Evolutionary conservation across 2,888 invertebrate species (phyloP).

Genomic region (Drosophila mettleri): DNA sequence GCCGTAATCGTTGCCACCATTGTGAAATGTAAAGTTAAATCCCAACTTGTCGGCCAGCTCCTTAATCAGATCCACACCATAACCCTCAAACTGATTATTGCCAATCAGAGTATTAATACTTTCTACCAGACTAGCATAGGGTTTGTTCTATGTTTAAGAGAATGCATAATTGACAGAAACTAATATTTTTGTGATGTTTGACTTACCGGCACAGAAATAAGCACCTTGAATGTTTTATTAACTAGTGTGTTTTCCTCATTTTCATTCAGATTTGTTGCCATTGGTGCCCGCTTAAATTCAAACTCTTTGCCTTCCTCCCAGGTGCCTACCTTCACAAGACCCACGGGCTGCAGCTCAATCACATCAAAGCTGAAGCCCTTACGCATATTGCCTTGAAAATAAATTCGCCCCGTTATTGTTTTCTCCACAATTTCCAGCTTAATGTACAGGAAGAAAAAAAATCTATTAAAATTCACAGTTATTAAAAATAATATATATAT

Average conservation of each 20-base stretch:
- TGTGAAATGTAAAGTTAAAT: conserved; percentile 92
- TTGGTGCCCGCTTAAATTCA: conserved; percentile 85
- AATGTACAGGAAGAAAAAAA: background rate
- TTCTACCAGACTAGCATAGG: conserved; percentile 94
- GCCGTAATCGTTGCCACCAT: conserved; percentile 92
- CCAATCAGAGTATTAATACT: conserved; percentile 88
- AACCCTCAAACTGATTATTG: conserved; percentile 94
- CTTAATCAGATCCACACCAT: conserved; percentile 93
- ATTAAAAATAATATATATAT: too few species aligned
- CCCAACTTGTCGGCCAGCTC: conserved; percentile 91
- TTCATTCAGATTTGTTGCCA: conserved; percentile 83
- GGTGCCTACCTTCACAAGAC: conserved; percentile 88
- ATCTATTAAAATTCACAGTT: background rate
- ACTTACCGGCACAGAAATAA: conserved; percentile 88
- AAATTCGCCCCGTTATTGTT: conserved; percentile 89
- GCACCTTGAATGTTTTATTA: conserved; percentile 90
- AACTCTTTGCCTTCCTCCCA: conserved; percentile 89
- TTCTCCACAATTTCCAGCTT: conserved; percentile 85
- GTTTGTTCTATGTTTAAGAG: conserved; percentile 88
- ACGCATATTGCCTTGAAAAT: conserved; percentile 92
- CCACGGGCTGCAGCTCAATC: conserved; percentile 88
- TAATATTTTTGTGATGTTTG: accelerated
- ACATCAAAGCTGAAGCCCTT: conserved; percentile 89
- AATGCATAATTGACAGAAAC: background rate
- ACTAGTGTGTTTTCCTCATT: conserved; percentile 87